Base-by-base conservation (phyloP, 2,113 vertebrate species). In the Lepisosteus osseus region DNA sequence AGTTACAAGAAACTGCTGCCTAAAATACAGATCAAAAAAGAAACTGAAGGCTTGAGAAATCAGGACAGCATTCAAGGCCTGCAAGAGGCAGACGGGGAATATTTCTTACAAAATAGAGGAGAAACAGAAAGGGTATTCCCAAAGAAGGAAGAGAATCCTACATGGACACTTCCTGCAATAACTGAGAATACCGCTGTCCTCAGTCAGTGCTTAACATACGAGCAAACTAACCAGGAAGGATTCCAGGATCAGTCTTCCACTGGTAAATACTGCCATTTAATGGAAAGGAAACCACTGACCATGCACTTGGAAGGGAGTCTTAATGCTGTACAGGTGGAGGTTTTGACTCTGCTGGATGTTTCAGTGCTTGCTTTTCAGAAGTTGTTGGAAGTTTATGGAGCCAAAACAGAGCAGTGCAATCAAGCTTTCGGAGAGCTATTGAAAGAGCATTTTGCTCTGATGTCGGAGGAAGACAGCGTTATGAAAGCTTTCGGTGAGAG, bases 351-450 rank as follows among this genome's bases (percentile, higher is more conserved):
- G 29, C 85, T 93, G 0, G 91, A 93, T 77, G 79, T 89, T 6
- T 76, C 86, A 14, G 84, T 91, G 74, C 62, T 88, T 59, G 88
- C 88, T 2, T 79, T 89, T 17, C 81, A 91, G 15, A 92, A 90
- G 75, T 77, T 92, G 67, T 77, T 79, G 0, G 72, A 68, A 0
- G 74, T 86, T 54, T 87, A 87, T 7, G 81, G 80, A 0, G 85
- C 78, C 2, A 83, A 83, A 69, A 85, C 76, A 0, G 45, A 71
- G 41, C 61, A 55, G 1, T 85, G 82, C 64, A 84, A 84, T 41
- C 59, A 82, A 54, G 72, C 87, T 15, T 86, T 82, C 29, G 70
- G 85, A 43, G 88, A 89, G 66, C 85, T 92, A 13, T 84, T 92
- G 9, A 85, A 77, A 70, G 91, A 90, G 3, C 87, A 91, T 17